Evolutionary conservation across 2,113 vertebrate genomes (phyloP).

Genomic region (Centropus bengalensis): DNA sequence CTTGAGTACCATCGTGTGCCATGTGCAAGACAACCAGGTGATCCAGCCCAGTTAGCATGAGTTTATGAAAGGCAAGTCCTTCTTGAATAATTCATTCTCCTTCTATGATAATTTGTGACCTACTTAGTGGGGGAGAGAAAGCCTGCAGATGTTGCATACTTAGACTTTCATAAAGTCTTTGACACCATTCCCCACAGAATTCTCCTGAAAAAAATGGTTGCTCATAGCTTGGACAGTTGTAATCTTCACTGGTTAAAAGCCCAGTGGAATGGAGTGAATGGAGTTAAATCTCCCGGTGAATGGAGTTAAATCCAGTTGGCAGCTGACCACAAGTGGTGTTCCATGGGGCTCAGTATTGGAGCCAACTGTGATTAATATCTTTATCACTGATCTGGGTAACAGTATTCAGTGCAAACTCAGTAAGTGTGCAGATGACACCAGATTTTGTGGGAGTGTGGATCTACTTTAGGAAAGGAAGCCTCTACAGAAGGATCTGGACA

Average conservation of each 20-base stretch:
- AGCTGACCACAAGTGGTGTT: neutral
- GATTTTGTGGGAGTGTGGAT: neutral
- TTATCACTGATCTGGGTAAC: neutral
- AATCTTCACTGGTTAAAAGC: neutral
- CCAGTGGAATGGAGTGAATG: too few species aligned
- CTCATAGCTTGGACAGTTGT: neutral
- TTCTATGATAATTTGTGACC: neutral
- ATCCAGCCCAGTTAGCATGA: neutral
- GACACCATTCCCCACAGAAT: too few species aligned
- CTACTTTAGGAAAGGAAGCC: neutral
- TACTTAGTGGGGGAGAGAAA: neutral
- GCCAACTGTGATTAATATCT: neutral
- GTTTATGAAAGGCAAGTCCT: neutral
- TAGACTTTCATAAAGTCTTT: neutral
- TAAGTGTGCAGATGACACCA: neutral
- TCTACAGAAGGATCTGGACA: neutral
- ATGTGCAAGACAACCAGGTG: neutral
- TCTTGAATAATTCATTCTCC: neutral
- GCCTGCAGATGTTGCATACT: neutral
- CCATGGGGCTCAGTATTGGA: neutral
- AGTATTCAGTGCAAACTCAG: neutral
- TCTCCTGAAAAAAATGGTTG: neutral
- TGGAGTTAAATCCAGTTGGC: neutral
- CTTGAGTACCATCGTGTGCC: neutral
- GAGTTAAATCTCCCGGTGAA: neutral